A percentile compares a stretch with the other conserved stretches of the same genome.
Evolutionary conservation across 2,888 invertebrate species (phyloP).

Genomic region (Bibio marci): DNA sequence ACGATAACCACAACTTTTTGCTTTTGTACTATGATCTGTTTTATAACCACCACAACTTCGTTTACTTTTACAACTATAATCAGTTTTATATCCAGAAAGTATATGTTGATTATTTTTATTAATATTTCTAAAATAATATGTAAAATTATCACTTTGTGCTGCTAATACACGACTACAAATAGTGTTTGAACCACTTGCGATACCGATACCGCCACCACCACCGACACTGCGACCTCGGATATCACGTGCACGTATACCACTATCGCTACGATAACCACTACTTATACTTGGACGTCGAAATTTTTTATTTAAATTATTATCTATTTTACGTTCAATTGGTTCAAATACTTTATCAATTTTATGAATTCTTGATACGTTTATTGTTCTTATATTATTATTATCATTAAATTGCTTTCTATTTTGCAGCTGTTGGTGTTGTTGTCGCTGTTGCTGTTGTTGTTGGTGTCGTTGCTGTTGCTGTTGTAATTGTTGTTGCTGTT

Average conservation of each 20-base stretch:
- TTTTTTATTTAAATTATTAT: conserved; percentile 44
- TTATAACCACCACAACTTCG: conserved; percentile 33
- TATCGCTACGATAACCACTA: conserved; percentile 43
- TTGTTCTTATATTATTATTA: conserved; percentile 29
- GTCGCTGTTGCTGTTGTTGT: conserved; percentile 30
- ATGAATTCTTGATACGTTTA: too few species aligned
- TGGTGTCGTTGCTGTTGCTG: too few species aligned
- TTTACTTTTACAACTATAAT: conserved; percentile 41
- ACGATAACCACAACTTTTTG: conserved; percentile 21
- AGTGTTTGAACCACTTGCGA: conserved; percentile 18
- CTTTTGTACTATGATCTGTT: conserved; percentile 36
- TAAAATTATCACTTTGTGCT: conserved; percentile 36
- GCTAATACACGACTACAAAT: conserved; percentile 28
- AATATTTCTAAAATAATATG: conserved; percentile 29
- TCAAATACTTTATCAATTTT: conserved; percentile 42
- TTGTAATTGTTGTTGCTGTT: too few species aligned
- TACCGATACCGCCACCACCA: conserved; percentile 41
- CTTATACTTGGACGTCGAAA: conserved; percentile 38
- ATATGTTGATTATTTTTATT: conserved; percentile 27
- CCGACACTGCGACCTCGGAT: conserved; percentile 37
- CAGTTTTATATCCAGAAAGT: conserved; percentile 41
- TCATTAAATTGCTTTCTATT: too few species aligned
- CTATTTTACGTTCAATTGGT: conserved; percentile 45
- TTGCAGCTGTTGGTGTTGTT: conserved; percentile 27
- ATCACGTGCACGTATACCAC: too few species aligned